These are phyloP conservation scores for Harpagifer antarcticus DNA, from an alignment of 2,797 vertebrate genomes.

Conservation along the genomic window DNA sequence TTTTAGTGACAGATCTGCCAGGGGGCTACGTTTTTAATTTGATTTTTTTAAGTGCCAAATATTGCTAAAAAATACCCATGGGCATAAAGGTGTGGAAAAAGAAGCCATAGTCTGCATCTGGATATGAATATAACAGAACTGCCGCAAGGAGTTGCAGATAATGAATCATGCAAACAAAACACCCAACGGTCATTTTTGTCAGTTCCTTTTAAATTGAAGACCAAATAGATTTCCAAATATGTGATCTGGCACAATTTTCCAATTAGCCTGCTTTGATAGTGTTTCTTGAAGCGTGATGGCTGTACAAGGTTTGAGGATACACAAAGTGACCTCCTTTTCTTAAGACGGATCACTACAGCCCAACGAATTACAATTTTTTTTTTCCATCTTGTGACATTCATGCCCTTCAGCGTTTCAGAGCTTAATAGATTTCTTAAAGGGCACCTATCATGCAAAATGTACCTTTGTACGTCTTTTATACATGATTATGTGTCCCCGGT, in stretches of 20 bases:
- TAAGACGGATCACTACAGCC: background rate
- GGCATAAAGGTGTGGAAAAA: background rate
- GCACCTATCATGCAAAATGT: no score
- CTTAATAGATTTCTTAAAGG: background rate
- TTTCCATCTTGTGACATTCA: background rate
- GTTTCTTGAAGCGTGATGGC: constrained; percentile 12
- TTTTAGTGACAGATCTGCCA: background rate
- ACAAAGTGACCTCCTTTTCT: constrained; percentile 6
- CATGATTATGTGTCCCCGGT: no score
- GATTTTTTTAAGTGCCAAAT: background rate
- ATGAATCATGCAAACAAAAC: constrained; percentile 4
- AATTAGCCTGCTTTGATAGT: constrained; percentile 52
- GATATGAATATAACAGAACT: constrained; percentile 1
- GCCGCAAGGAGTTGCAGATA: background rate
- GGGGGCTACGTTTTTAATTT: background rate
- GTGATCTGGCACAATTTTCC: constrained; percentile 59
- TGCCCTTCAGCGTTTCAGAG: background rate
- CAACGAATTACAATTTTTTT: background rate
- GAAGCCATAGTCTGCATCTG: background rate
- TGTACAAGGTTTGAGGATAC: constrained; percentile 44
- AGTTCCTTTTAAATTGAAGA: background rate
- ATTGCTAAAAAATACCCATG: background rate
- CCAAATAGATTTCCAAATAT: background rate
- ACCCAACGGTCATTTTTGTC: background rate
- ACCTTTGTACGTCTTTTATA: no score